These are phyloP conservation scores for Osmerus mordax DNA, from an alignment of 2,113 vertebrate genomes.

Conservation along the genomic window DNA sequence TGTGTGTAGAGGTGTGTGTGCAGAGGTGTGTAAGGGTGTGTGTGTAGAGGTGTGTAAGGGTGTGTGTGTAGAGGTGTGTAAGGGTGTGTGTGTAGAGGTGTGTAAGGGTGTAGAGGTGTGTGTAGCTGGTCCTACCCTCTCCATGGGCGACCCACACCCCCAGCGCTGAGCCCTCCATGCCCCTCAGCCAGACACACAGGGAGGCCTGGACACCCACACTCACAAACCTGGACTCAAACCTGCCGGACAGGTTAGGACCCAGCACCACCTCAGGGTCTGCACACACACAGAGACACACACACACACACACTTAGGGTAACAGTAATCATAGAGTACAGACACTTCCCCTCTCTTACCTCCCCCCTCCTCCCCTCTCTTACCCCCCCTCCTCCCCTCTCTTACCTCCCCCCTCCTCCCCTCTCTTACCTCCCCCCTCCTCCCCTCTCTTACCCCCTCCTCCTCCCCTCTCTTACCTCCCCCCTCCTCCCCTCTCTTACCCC, in stretches of 20 bases:
- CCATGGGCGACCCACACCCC: constrained; percentile 90
- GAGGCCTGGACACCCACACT: constrained; percentile 76
- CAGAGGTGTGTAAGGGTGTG: not conserved
- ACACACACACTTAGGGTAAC: not conserved
- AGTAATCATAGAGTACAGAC: not conserved
- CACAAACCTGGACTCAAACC: constrained; percentile 88
- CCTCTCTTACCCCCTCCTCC: constrained; percentile 19
- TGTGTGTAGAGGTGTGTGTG: no score
- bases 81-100: no score
- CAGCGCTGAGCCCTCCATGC: constrained; percentile 83
- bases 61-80: no score
- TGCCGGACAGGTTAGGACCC: constrained; percentile 80
- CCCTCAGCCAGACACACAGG: constrained; percentile 80
- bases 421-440: constrained; percentile 75
- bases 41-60: not conserved
- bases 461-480: constrained; percentile 76
- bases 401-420: constrained; percentile 43
- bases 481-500: not conserved
- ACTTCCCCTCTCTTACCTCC: not conserved
- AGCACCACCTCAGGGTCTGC: constrained; percentile 71
- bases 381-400: not conserved
- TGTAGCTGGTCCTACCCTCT: constrained; percentile 73
- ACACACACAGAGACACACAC: not conserved
- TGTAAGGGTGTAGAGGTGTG: not conserved
- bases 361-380: not conserved